A percentile compares a stretch with the other conserved stretches of the same genome.
Conservation (phyloP, 2,888 invertebrate genomes). For the Rhingia rostrata region DNA sequence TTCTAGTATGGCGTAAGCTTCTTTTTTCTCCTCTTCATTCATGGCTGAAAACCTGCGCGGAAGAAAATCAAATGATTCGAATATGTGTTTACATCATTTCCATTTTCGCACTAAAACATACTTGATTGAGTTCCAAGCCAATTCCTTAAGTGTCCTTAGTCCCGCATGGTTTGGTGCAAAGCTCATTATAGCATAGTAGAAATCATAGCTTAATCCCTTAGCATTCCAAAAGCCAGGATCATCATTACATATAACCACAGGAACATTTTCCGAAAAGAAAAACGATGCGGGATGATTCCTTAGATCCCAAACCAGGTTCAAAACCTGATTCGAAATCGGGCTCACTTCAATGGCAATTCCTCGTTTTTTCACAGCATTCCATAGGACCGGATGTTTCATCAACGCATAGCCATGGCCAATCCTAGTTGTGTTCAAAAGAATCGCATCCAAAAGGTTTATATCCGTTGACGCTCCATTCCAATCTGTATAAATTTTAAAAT, state of each 20-base stretch:
- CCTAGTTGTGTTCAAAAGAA: constrained; percentile 81
- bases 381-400: constrained; percentile 81
- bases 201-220: constrained; percentile 86
- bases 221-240: constrained; percentile 87
- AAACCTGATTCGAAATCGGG: constrained; percentile 82
- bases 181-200: constrained; percentile 87
- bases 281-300: constrained; percentile 86
- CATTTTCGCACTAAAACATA: constrained; percentile 76
- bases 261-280: constrained; percentile 85
- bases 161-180: constrained; percentile 85
- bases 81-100: neutral
- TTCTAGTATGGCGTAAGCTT: constrained; percentile 77
- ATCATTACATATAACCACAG: constrained; percentile 86
- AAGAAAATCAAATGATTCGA: neutral
- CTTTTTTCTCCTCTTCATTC: constrained; percentile 75
- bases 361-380: constrained; percentile 79
- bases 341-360: constrained; percentile 81
- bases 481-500: constrained; percentile 77
- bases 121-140: constrained; percentile 86
- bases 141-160: constrained; percentile 85
- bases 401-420: constrained; percentile 82
- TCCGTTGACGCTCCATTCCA: constrained; percentile 85
- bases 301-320: constrained; percentile 85
- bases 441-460: constrained; percentile 84
- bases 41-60: constrained; percentile 77